Evolutionary conservation across 2,797 vertebrate species (phyloP).

Genomic region (Microctenopoma steveboyesi): DNA sequence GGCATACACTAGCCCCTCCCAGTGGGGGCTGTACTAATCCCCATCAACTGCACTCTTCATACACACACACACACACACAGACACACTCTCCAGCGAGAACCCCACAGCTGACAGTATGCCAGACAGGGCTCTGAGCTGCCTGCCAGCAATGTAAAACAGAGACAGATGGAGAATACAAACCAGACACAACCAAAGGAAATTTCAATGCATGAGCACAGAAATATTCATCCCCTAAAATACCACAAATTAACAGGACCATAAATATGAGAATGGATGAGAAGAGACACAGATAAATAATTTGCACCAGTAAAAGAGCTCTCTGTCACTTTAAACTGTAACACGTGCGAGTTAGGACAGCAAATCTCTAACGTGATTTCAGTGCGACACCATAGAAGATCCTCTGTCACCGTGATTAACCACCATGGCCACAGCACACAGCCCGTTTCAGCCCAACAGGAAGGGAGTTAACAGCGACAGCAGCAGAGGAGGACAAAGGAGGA

Average conservation of each 20-base stretch:
- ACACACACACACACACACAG: constrained; percentile 24
- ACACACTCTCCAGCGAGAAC: constrained; percentile 37
- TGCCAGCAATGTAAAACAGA: constrained; percentile 57
- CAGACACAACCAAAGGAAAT: constrained; percentile 46
- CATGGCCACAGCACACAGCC: constrained; percentile 33
- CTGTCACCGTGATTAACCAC: constrained; percentile 56
- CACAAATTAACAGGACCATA: not conserved
- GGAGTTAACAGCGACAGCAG: constrained; percentile 28
- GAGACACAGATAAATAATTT: not conserved
- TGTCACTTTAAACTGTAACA: constrained; percentile 9
- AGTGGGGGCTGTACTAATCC: constrained; percentile 51
- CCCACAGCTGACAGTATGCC: constrained; percentile 35
- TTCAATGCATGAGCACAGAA: constrained; percentile 1
- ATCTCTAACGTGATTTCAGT: constrained; percentile 74
- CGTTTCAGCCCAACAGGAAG: constrained; percentile 22
- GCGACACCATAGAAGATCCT: constrained; percentile 77
- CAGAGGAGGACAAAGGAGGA: constrained; percentile 25
- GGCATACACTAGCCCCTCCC: constrained; percentile 41
- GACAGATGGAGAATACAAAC: constrained; percentile 55
- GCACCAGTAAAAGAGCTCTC: not conserved
- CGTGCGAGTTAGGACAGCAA: constrained; percentile 37
- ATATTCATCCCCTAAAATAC: not conserved
- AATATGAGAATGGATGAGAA: not conserved
- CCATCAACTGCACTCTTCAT: constrained; percentile 28
- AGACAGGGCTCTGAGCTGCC: constrained; percentile 71